phyloP scores from a whole-genome alignment of 2,888 invertebrate species.

The Drosophila putrida region DNA sequence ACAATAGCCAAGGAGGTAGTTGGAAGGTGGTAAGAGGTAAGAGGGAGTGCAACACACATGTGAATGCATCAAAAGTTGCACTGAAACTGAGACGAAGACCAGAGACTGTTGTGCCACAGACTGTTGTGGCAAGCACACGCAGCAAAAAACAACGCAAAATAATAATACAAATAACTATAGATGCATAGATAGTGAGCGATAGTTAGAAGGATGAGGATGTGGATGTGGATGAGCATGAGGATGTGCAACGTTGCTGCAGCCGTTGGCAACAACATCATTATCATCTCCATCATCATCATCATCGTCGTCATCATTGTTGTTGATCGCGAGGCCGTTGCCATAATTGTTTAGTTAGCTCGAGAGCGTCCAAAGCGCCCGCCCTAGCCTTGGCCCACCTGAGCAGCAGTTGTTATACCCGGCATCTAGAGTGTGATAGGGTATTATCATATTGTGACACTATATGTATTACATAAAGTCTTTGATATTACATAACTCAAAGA shows the following conservation, averaged over 20 bases:
- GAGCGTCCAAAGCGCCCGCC: slow-evolving; percentile 60
- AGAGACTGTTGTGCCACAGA: slow-evolving; percentile 14
- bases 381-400: slow-evolving; percentile 75
- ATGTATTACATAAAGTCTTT: too few relatives aligned
- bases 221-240: slow-evolving; percentile 16
- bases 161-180: slow-evolving; percentile 80
- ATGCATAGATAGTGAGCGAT: slow-evolving; percentile 76
- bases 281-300: slow-evolving; percentile 28
- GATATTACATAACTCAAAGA: too few relatives aligned
- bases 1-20: slow-evolving; percentile 52
- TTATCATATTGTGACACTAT: too few relatives aligned
- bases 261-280: slow-evolving; percentile 58
- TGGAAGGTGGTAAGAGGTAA: neutral
- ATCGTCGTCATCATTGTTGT: slow-evolving; percentile 23
- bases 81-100: slow-evolving; percentile 37
- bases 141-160: slow-evolving; percentile 72
- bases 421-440: neutral
- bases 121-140: slow-evolving; percentile 34
- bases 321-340: slow-evolving; percentile 69
- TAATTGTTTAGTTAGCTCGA: slow-evolving; percentile 75
- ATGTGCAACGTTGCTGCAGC: slow-evolving; percentile 17
- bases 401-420: slow-evolving; percentile 26
- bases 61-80: slow-evolving; percentile 67
- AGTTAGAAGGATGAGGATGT: slow-evolving; percentile 74
- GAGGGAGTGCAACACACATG: slow-evolving; percentile 43